Evolutionary conservation across 2,113 vertebrate genomes (phyloP), one percentile per base, ranked within the genome.

Genomic region (Zeus faber): DNA sequence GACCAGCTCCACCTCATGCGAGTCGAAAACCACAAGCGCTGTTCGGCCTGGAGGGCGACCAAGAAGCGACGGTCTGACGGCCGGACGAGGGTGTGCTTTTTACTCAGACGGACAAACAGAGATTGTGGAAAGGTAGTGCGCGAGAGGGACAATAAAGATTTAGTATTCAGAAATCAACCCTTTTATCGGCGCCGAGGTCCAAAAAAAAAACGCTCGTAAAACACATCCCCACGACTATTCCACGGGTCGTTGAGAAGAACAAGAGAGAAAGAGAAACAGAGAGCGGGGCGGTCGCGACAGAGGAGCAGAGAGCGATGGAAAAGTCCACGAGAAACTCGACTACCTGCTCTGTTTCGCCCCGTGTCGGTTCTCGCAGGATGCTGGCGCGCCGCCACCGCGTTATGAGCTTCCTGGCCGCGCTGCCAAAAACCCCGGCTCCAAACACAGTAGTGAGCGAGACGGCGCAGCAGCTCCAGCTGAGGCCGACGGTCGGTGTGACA

Each of bases 1-100:
- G 92, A 94, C 49, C 65, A 45, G 46, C 58, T 91, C 92, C 91
- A 91, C 89, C 92, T 92, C 92, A 93, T 93, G 91, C 86, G 82
- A 93, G 87, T 67, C 85, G 85, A 89, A 84, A 89, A 84, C 92
- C 93, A 84, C 93, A 92, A 85, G 60, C 88, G 91, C 89, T 90
- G 84, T 82, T 89, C 84, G 87, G 81, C 65, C 81, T 91, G 83
- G 88, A 91, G 88, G 64, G 77, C 69, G 57, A 83, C 92, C 92
- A 92, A 88, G 84, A 88, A 80, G 76, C 82, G 71, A 81, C 74
- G 82, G 79, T 67, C 22, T 66, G 84, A 43, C 16, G 3, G 16
- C 39, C 39, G n/a, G 14, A 41, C n/a, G 39, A 18, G 39, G 52
- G 58, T 67, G 46, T n/a, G n/a, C n/a, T n/a, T n/a, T n/a, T n/a